Evolutionary conservation across 2,797 vertebrate genomes (phyloP).

Genomic region (Capromys pilorides): DNA sequence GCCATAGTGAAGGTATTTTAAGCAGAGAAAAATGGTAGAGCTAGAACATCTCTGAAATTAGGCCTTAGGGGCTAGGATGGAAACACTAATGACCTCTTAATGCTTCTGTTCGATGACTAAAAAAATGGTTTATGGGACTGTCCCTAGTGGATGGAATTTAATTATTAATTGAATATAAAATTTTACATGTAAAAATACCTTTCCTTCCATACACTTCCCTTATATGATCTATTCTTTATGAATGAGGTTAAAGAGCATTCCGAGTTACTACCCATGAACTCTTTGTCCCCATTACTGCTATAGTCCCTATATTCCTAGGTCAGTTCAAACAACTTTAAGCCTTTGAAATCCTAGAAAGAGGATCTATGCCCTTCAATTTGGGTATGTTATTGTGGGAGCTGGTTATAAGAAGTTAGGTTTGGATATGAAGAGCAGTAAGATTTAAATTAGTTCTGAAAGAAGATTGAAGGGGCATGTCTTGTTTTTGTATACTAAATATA

Average conservation of each 20-base stretch:
- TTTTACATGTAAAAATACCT: slow-evolving; percentile 19
- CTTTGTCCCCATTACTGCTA: neutral
- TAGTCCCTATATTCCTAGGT: neutral
- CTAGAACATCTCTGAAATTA: slow-evolving; percentile 39
- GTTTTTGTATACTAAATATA: neutral
- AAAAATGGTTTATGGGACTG: slow-evolving; percentile 39
- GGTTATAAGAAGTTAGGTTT: neutral
- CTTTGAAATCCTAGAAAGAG: slow-evolving; percentile 8
- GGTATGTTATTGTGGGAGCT: neutral
- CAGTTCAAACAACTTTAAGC: neutral
- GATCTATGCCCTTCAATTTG: neutral
- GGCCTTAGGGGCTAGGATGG: neutral
- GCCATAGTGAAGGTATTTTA: neutral
- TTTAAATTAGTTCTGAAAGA: neutral
- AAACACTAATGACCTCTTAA: neutral
- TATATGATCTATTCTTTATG: neutral
- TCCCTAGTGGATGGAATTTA: slow-evolving; percentile 26
- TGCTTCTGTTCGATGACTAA: neutral
- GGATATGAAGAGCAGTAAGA: neutral
- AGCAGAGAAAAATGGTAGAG: neutral
- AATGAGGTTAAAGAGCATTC: neutral
- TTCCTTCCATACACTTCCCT: neutral
- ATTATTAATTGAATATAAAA: neutral
- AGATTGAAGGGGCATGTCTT: neutral
- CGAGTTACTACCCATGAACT: neutral